Evolutionary conservation across 2,888 invertebrate genomes (phyloP), one percentile per base, ranked within the genome.

Genomic region (Iselma pallidipennis): DNA sequence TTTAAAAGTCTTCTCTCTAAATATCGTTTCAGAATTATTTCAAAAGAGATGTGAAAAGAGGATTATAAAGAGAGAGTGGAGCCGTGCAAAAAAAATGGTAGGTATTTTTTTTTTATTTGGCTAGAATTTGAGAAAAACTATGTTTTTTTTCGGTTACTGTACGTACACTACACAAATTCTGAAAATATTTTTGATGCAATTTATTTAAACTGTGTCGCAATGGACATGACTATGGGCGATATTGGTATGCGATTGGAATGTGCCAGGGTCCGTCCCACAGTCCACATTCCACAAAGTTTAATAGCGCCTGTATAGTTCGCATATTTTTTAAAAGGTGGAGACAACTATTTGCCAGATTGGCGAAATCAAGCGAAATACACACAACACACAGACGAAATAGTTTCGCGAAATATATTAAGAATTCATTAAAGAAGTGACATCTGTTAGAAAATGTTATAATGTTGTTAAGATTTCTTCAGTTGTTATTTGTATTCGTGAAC

Each of bases 261-360:
- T 67, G 71, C 66, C 73, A 73, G 72, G 75, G 75, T 72, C 74
- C 74, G 72, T 73, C 76, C 76, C 75, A 74, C 74, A 74, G 68
- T 70, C 74, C 75, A 72, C 77, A 77, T 77, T 77, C 77, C 77
- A 71, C 70, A 71, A 73, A 76, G 76, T 77, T 77, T 77, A 76
- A 76, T 74, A 76, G 73, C 76, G 72, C 69, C 71, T 67, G 68
- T 66, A 68, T 74, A 75, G 74, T 75, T 75, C 74, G 69, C 75
- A 75, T 74, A 72, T 72, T 76, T 76, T 70, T 71, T 67, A 68
- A 73, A 66, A 73, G 74, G 68, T 72, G 75, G 74, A 71, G 64
- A 63, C 59, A 53, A 59, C 59, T 33, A 48, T 37, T 25, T 29
- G 25, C 50, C 50, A 50, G 26, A n/a, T 28, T 28, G 49, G 28